These are phyloP conservation scores for Pogonocherus hispidulus DNA, from an alignment of 2,888 invertebrate species.

Conservation along the genomic window DNA sequence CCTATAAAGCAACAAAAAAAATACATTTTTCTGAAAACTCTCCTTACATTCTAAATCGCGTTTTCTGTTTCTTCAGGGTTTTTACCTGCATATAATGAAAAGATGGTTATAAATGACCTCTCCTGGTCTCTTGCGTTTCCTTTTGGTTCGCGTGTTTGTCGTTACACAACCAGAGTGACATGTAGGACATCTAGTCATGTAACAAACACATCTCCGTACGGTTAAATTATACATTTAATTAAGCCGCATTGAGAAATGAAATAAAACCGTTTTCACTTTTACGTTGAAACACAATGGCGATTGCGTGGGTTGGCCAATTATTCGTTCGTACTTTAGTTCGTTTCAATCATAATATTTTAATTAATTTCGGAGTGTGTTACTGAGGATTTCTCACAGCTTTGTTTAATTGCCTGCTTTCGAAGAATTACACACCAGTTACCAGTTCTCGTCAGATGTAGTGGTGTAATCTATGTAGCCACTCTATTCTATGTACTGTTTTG, in stretches of 20 bases:
- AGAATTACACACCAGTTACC: too few species aligned
- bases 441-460: too few species aligned
- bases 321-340: background rate
- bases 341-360: background rate
- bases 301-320: slow-evolving; percentile 26
- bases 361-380: background rate
- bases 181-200: background rate
- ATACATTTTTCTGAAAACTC: too few species aligned
- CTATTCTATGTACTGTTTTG: too few species aligned
- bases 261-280: slow-evolving; percentile 32
- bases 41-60: too few species aligned
- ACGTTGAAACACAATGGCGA: slow-evolving; percentile 23
- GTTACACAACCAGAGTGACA: slow-evolving; percentile 4
- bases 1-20: too few species aligned
- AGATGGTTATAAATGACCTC: too few species aligned
- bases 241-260: slow-evolving; percentile 24
- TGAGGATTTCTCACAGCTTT: background rate
- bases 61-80: too few species aligned
- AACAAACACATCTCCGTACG: background rate
- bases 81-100: too few species aligned
- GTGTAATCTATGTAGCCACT: too few species aligned
- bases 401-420: too few species aligned
- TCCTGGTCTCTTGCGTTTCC: too few species aligned
- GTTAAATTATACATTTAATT: slow-evolving; percentile 26
- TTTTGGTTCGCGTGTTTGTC: background rate